phyloP scores from a whole-genome alignment of 2,797 vertebrate genomes.

The Sandelia bainsii region DNA sequence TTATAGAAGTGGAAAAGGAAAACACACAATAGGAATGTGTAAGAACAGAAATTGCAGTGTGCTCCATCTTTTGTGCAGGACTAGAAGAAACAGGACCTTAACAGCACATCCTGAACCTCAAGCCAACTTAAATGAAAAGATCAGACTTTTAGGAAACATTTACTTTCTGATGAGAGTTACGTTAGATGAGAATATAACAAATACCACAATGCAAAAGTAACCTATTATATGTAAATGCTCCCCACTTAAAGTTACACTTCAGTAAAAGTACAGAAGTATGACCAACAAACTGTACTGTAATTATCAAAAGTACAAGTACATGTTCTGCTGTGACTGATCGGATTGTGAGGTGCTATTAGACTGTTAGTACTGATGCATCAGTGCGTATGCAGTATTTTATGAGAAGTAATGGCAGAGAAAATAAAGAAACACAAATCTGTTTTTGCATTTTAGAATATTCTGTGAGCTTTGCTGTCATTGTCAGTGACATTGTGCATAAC shows the following conservation, averaged over 20 bases:
- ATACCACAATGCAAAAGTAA: no score
- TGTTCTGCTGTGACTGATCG: neutral
- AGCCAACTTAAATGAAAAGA: constrained; percentile 25
- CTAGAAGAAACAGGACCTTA: constrained; percentile 42
- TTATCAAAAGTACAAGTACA: neutral
- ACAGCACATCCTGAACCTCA: constrained; percentile 45
- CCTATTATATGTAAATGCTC: neutral
- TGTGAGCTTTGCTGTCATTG: neutral
- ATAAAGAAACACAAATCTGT: no score
- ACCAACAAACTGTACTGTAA: neutral
- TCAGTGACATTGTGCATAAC: neutral
- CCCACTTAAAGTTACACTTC: no score
- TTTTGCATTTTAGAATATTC: no score
- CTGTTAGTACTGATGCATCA: neutral
- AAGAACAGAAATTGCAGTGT: constrained; percentile 63
- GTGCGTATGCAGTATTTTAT: no score
- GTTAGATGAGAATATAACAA: neutral
- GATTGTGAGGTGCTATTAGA: neutral
- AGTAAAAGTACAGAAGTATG: neutral
- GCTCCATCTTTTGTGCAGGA: constrained; percentile 65
- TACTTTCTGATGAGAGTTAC: neutral
- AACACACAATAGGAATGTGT: constrained; percentile 62
- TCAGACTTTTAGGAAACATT: neutral
- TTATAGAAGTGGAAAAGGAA: constrained; percentile 9
- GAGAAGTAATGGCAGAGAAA: no score